phyloP scores from a whole-genome alignment of 2,113 vertebrate genomes.

The Toxotes jaculatrix region DNA sequence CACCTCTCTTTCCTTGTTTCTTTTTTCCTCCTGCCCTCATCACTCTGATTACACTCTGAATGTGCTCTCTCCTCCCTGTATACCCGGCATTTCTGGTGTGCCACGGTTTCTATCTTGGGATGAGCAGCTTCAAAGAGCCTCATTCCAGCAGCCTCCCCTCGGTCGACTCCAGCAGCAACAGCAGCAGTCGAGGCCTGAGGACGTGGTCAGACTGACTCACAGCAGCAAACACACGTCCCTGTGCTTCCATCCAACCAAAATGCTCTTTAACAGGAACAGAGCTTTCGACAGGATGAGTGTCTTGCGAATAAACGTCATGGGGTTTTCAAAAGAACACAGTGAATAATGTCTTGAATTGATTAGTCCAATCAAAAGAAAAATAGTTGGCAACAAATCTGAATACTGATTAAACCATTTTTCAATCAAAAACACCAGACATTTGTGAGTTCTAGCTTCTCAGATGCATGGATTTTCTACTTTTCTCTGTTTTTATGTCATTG shows the following conservation, averaged over 20 bases:
- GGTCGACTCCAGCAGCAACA: conserved; percentile 27
- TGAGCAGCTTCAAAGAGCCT: conserved; percentile 44
- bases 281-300: neutral
- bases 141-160: conserved; percentile 8
- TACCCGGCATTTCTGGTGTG: conserved; percentile 12
- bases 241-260: conserved; percentile 21
- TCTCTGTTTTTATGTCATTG: too few species aligned
- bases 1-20: neutral
- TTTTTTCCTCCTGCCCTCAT: neutral
- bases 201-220: conserved; percentile 24
- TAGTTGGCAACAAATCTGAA: neutral
- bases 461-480: neutral
- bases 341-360: neutral
- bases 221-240: conserved; percentile 15
- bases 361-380: neutral
- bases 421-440: neutral
- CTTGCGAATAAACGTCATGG: neutral
- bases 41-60: neutral
- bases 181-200: conserved; percentile 6
- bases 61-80: neutral
- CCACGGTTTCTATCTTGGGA: conserved; percentile 24
- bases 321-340: neutral
- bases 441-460: neutral
- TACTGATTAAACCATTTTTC: neutral
- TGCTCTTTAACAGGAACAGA: conserved; percentile 7